Percentiles rank a stretch among this genome's conserved stretches.
Conservation (phyloP, 2,113 vertebrate species). For the Phycodurus eques region DNA sequence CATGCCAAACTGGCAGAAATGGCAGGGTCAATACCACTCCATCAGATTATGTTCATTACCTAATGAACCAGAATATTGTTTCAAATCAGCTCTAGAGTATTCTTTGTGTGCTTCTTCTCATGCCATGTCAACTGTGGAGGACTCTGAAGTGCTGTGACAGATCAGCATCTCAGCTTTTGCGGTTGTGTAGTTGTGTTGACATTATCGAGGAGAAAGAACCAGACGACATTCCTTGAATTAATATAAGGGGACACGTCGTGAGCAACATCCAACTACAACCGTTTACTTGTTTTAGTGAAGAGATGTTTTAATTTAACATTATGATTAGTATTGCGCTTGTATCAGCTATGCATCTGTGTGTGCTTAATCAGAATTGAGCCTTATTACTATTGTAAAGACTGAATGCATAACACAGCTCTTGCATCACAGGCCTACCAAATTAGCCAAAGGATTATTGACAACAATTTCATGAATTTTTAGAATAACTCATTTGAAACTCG, state of each 20-base stretch:
- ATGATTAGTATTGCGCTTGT: no score
- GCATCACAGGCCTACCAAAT: not conserved
- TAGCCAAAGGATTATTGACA: not conserved
- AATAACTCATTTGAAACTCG: no score
- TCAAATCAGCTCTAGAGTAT: conserved; percentile 22
- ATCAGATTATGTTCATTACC: conserved; percentile 5
- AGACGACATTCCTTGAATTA: not conserved
- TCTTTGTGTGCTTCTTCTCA: conserved; percentile 40
- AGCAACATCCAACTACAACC: not conserved
- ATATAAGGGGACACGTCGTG: not conserved
- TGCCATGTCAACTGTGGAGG: conserved; percentile 36
- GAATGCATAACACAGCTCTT: no score
- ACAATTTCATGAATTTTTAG: no score
- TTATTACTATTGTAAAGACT: no score
- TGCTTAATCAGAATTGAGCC: no score
- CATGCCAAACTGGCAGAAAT: conserved; percentile 6
- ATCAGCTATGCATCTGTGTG: no score
- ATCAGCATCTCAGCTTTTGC: conserved; percentile 41
- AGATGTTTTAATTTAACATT: no score
- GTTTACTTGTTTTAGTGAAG: no score
- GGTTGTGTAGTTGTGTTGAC: conserved; percentile 29
- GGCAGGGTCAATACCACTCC: conserved; percentile 5
- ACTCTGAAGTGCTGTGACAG: conserved; percentile 39
- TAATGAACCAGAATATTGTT: conserved; percentile 31
- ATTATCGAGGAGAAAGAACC: conserved; percentile 2